phyloP scores from a whole-genome alignment of 1,140 invertebrate species.

The Lepidurus couesii region DNA sequence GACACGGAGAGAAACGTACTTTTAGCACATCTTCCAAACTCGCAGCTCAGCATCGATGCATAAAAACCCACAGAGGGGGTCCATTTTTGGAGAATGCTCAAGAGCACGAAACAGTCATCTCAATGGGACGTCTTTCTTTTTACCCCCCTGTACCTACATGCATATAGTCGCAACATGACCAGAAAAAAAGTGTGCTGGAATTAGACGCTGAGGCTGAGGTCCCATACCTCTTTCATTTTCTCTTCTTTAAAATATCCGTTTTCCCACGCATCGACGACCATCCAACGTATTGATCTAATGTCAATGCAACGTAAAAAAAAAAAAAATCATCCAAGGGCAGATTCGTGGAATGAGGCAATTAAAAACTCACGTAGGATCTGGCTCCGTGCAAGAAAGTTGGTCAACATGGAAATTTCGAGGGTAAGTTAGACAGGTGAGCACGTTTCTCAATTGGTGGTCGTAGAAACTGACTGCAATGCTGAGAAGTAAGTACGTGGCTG shows the following conservation, averaged over 20 bases:
- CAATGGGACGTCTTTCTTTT: background rate
- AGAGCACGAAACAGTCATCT: slow-evolving; percentile 3
- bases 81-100: background rate
- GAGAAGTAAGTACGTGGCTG: too few relatives aligned
- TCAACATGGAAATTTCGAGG: too few relatives aligned
- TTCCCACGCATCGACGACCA: background rate
- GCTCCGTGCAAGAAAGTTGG: too few relatives aligned
- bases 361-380: too few relatives aligned
- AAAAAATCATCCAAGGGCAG: too few relatives aligned
- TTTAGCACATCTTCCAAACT: slow-evolving; percentile 22
- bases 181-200: background rate
- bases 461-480: too few relatives aligned
- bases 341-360: too few relatives aligned
- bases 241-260: background rate
- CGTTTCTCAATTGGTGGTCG: too few relatives aligned
- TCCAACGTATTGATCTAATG: too few relatives aligned
- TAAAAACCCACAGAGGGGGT: slow-evolving; percentile 6
- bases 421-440: too few relatives aligned
- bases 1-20: background rate
- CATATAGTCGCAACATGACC: background rate
- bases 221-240: background rate
- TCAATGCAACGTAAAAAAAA: too few relatives aligned
- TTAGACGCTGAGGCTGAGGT: background rate
- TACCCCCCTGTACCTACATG: background rate
- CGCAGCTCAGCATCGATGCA: background rate